Conservation (phyloP, 2,888 invertebrate species). For the Drosophila demipolita region DNA sequence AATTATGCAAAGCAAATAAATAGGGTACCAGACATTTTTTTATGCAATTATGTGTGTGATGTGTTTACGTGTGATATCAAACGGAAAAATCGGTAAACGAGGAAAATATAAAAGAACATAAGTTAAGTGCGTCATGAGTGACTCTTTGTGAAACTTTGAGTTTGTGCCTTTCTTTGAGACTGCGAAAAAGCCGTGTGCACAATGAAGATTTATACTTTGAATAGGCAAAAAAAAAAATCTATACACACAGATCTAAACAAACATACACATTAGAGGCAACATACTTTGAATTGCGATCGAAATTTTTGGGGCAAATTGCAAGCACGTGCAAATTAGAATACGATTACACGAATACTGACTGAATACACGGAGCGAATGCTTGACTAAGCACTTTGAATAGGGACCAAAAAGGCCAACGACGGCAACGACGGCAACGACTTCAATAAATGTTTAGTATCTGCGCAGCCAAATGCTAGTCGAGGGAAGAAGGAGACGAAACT, state of each 20-base stretch:
- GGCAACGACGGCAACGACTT: slow-evolving; percentile 47
- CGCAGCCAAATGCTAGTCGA: slow-evolving; percentile 12
- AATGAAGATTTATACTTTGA: slow-evolving; percentile 76
- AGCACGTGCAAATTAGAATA: slow-evolving; percentile 80
- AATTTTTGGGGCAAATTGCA: slow-evolving; percentile 65
- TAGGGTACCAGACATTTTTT: slow-evolving; percentile 65
- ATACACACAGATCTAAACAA: slow-evolving; percentile 17
- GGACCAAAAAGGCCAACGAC: slow-evolving; percentile 40
- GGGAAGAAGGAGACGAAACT: neutral
- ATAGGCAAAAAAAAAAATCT: slow-evolving; percentile 21
- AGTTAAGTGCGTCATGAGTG: slow-evolving; percentile 62
- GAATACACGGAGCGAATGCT: slow-evolving; percentile 46
- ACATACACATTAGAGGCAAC: slow-evolving; percentile 23
- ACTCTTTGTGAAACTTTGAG: slow-evolving; percentile 10
- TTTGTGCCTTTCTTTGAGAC: slow-evolving; percentile 1
- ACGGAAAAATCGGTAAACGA: slow-evolving; percentile 68
- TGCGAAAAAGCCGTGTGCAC: slow-evolving; percentile 35
- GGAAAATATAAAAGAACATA: slow-evolving; percentile 67
- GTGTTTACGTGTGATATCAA: slow-evolving; percentile 66
- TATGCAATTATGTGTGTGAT: slow-evolving; percentile 17
- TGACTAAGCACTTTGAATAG: slow-evolving; percentile 74
- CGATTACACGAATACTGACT: slow-evolving; percentile 33
- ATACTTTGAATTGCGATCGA: slow-evolving; percentile 31
- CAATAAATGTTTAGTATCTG: slow-evolving; percentile 78
- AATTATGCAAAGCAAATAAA: slow-evolving; percentile 71